Evolutionary conservation across 2,113 vertebrate genomes (phyloP).

Genomic region (Antennarius striatus): DNA sequence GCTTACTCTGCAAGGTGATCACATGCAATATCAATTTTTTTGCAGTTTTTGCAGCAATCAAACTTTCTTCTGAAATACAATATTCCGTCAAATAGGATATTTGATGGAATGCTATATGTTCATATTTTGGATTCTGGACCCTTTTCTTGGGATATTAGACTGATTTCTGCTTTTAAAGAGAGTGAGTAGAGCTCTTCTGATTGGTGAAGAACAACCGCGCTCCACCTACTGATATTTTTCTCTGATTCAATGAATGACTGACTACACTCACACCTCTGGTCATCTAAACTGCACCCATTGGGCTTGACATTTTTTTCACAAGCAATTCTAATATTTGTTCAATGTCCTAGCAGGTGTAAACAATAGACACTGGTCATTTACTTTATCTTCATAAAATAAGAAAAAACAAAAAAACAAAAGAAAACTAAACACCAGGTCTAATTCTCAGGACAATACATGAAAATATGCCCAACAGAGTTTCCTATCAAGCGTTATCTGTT

Average conservation of each 20-base stretch:
- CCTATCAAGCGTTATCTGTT: constrained; percentile 43
- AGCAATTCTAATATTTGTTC: neutral
- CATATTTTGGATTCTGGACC: neutral
- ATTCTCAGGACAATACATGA: constrained; percentile 18
- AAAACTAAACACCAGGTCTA: constrained; percentile 6
- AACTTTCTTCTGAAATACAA: neutral
- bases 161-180: constrained; percentile 6
- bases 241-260: too few relatives aligned
- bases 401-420: neutral
- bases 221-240: too few relatives aligned
- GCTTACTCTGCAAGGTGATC: constrained; percentile 78
- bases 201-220: constrained; percentile 3
- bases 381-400: too few relatives aligned
- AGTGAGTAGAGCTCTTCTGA: constrained; percentile 6
- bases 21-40: constrained; percentile 14
- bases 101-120: neutral
- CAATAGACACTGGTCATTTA: too few relatives aligned
- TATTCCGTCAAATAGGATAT: neutral
- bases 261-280: too few relatives aligned
- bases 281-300: neutral
- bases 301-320: neutral
- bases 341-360: neutral
- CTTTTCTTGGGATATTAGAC: constrained; percentile 5
- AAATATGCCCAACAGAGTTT: constrained; percentile 16
- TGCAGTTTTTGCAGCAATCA: neutral